These are phyloP conservation scores for Rhincodon typus DNA, from an alignment of 2,797 vertebrate genomes.

Conservation along the genomic window DNA sequence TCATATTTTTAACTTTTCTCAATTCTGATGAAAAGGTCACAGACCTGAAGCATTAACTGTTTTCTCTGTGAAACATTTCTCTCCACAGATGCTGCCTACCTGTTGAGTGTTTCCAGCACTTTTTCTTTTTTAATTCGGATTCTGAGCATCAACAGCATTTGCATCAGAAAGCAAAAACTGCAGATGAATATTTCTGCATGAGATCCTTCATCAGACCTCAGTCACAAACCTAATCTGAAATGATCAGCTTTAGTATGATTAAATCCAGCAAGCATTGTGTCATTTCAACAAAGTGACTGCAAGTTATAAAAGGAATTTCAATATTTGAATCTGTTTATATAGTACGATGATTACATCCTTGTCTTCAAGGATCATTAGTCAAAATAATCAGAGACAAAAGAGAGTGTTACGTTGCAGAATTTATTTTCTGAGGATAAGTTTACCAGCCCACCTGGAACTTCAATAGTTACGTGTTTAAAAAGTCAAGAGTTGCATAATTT, in stretches of 20 bases:
- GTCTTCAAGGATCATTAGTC: background rate
- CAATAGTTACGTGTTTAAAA: slow-evolving; percentile 29
- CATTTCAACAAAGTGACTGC: background rate
- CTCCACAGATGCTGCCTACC: background rate
- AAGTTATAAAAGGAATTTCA: background rate
- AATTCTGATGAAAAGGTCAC: background rate
- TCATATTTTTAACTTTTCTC: background rate
- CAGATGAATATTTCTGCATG: background rate
- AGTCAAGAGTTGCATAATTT: slow-evolving; percentile 37
- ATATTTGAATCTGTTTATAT: background rate
- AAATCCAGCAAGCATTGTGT: background rate
- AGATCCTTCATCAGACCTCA: background rate
- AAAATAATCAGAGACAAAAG: background rate
- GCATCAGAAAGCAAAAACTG: background rate
- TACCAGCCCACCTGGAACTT: slow-evolving; percentile 29
- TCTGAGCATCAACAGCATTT: background rate
- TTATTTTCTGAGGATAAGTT: slow-evolving; percentile 33
- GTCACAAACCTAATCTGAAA: background rate
- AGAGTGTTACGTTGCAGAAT: background rate
- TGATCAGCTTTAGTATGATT: background rate
- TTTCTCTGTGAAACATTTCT: background rate
- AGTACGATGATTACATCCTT: background rate
- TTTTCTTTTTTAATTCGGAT: background rate
- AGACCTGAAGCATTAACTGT: background rate
- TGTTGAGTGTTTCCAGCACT: background rate